These are phyloP conservation scores for Furcula furcula DNA, from an alignment of 2,888 invertebrate species.

Conservation along the genomic window DNA sequence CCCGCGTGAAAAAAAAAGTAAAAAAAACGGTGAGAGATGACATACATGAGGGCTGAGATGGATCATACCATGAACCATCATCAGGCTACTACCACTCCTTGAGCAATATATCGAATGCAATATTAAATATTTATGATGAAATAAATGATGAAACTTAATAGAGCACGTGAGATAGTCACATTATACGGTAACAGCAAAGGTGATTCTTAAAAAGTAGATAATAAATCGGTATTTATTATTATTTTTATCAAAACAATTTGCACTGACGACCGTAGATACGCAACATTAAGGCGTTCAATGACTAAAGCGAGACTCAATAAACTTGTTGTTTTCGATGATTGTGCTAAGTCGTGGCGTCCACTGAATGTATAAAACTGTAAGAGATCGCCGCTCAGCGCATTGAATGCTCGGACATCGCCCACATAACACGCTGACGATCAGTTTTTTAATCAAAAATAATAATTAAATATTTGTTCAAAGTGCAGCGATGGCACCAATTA, in stretches of 20 bases:
- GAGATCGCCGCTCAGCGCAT: conserved; percentile 49
- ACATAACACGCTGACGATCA: conserved; percentile 29
- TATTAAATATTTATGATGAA: no score
- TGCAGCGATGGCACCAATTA: conserved; percentile 72
- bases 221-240: neutral
- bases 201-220: neutral
- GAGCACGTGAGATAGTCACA: no score
- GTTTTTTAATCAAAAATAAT: conserved; percentile 27
- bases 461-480: no score
- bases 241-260: conserved; percentile 15
- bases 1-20: no score
- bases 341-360: conserved; percentile 30
- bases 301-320: conserved; percentile 17
- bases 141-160: neutral
- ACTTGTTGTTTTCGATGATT: conserved; percentile 29
- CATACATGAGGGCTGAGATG: no score
- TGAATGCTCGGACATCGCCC: conserved; percentile 58
- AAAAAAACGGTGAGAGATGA: no score
- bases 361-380: conserved; percentile 58
- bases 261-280: conserved; percentile 5
- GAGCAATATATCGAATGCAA: no score
- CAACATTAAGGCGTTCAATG: conserved; percentile 8
- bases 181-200: neutral
- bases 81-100: no score
- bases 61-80: no score